phyloP scores from a whole-genome alignment of 2,797 vertebrate genomes.

The Silurus aristotelis region DNA sequence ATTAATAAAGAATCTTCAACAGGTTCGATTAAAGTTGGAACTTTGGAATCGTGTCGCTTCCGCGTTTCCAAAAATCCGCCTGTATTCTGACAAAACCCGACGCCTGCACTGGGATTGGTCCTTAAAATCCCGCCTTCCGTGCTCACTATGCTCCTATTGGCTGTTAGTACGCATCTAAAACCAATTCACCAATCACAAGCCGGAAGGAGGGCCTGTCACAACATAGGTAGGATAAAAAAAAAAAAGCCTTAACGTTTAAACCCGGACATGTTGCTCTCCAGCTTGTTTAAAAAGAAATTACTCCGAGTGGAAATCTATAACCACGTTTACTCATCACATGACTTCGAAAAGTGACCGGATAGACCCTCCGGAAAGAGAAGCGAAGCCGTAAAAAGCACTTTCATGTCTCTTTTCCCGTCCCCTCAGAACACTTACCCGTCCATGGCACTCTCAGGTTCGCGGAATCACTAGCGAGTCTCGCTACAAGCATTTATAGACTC shows the following conservation, averaged over 20 bases:
- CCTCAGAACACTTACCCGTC: constrained; percentile 87
- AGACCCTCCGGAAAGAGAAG: background rate
- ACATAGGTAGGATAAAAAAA: background rate
- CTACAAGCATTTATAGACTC: constrained; percentile 72
- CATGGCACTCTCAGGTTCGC: constrained; percentile 83
- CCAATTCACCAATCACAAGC: background rate
- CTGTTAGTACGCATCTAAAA: background rate
- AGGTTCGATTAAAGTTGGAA: constrained; percentile 44
- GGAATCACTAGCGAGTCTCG: constrained; percentile 58
- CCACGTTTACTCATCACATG: background rate
- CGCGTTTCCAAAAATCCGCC: constrained; percentile 14
- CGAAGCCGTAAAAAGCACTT: background rate
- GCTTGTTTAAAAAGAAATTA: constrained; percentile 8
- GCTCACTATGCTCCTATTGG: background rate
- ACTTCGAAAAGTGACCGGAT: background rate
- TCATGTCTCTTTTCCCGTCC: constrained; percentile 37
- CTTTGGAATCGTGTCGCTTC: constrained; percentile 36
- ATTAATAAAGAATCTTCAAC: constrained; percentile 21
- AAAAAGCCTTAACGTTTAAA: background rate
- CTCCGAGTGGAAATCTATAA: background rate
- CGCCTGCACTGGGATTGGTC: background rate
- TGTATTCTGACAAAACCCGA: constrained; percentile 13
- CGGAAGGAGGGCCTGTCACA: background rate
- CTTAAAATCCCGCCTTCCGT: background rate
- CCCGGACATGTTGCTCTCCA: constrained; percentile 32